Percentiles rank a stretch among this genome's conserved stretches.
phyloP scores from a whole-genome alignment of 2,113 vertebrate species.

The Platysteira castanea region DNA sequence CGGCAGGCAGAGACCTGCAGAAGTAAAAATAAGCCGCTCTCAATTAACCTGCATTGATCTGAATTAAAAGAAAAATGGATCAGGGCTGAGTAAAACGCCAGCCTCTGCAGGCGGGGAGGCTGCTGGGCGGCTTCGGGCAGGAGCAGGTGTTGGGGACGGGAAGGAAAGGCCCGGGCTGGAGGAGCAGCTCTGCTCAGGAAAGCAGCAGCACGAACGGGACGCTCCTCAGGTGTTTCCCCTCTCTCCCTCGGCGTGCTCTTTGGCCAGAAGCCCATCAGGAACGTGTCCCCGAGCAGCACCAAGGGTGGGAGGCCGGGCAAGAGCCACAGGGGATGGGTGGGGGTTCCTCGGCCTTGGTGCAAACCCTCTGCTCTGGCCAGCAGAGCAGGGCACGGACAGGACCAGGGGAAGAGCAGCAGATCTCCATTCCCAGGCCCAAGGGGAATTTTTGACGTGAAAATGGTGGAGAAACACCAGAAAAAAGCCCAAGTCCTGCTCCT shows the following conservation, averaged over 20 bases:
- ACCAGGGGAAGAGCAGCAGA: rapidly evolving
- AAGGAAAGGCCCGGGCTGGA: background rate
- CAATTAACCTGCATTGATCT: constrained; percentile 69
- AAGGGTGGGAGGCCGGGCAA: background rate
- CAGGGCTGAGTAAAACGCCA: constrained; percentile 14
- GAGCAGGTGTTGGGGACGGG: background rate
- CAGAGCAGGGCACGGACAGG: background rate
- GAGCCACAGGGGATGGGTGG: rapidly evolving
- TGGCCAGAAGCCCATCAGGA: background rate
- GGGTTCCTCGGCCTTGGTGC: background rate
- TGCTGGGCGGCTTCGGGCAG: background rate
- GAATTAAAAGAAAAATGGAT: constrained; percentile 67
- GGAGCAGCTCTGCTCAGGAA: background rate
- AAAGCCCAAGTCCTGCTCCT: background rate
- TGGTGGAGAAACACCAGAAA: background rate
- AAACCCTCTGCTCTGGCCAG: background rate
- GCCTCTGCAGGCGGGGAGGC: background rate
- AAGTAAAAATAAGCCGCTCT: constrained; percentile 71
- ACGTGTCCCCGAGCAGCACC: background rate
- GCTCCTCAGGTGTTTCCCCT: background rate
- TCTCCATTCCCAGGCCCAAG: background rate
- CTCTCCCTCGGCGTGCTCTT: background rate
- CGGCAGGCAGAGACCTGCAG: constrained; percentile 51
- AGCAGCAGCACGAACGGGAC: background rate
- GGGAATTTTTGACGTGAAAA: background rate